phyloP scores from a whole-genome alignment of 2,113 vertebrate genomes.

The Scortum barcoo region DNA sequence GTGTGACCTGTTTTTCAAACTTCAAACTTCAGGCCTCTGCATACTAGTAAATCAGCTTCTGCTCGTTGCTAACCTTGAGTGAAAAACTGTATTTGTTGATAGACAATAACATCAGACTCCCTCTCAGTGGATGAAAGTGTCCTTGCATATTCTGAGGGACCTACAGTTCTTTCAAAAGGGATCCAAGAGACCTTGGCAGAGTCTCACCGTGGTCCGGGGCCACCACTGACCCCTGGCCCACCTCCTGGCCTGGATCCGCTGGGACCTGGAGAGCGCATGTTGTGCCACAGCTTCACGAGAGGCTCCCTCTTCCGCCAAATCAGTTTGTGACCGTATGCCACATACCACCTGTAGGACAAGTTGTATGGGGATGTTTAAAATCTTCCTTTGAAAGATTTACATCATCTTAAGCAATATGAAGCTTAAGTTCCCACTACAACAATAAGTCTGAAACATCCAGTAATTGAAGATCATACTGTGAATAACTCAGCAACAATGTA shows the following conservation, averaged over 20 bases:
- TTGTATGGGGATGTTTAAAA: constrained; percentile 2
- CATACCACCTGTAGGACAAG: constrained; percentile 89
- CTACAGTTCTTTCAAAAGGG: neutral
- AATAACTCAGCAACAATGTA: neutral
- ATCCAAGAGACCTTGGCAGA: neutral
- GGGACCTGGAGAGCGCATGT: constrained; percentile 74
- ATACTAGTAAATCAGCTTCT: neutral
- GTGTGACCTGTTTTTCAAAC: constrained; percentile 4
- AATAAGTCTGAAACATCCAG: neutral
- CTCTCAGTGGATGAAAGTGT: constrained; percentile 23
- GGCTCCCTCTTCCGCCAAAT: constrained; percentile 97
- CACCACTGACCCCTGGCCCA: constrained; percentile 59
- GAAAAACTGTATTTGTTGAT: constrained; percentile 41
- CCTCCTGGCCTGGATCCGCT: constrained; percentile 82
- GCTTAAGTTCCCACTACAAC: neutral
- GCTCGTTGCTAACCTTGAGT: constrained; percentile 1
- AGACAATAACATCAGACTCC: constrained; percentile 17
- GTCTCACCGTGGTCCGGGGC: constrained; percentile 42
- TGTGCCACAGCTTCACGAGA: constrained; percentile 95
- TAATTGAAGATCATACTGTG: too few relatives aligned
- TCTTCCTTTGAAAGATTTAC: neutral
- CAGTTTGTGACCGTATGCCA: constrained; percentile 91
- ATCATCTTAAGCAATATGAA: neutral
- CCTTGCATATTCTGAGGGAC: constrained; percentile 31
- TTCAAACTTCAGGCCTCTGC: neutral